Conservation (phyloP, 2,113 vertebrate species). For the Microcebus ravelobensis region DNA sequence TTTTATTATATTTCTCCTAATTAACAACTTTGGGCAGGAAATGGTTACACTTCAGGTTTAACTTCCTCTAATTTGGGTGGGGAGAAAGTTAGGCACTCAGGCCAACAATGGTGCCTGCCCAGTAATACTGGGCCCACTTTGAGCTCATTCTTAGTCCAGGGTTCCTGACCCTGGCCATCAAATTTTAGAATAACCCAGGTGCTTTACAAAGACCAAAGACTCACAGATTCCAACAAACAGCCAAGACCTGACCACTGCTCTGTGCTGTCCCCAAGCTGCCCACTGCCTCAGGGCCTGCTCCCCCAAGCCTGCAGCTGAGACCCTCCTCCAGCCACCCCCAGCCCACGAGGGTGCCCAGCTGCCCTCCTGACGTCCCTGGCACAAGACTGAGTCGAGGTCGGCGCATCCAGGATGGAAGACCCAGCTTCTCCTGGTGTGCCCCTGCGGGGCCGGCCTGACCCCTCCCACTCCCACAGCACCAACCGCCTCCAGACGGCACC, state of each 20-base stretch:
- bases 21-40: background rate
- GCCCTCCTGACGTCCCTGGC: background rate
- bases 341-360: background rate
- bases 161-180: no score
- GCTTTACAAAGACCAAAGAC: background rate
- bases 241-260: background rate
- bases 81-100: no score
- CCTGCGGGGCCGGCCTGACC: background rate
- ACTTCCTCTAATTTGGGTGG: no score
- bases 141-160: no score
- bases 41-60: background rate
- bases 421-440: background rate
- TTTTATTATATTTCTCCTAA: background rate
- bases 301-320: background rate
- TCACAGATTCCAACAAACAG: background rate
- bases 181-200: background rate
- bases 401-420: background rate
- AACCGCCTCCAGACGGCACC: background rate
- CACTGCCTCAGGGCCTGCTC: background rate
- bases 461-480: background rate
- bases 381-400: background rate
- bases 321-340: background rate
- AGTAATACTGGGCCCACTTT: no score
- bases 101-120: background rate
- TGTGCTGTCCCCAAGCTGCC: background rate